Evolutionary conservation across 2,797 vertebrate genomes (phyloP).

Genomic region (Garrulus glandarius): DNA sequence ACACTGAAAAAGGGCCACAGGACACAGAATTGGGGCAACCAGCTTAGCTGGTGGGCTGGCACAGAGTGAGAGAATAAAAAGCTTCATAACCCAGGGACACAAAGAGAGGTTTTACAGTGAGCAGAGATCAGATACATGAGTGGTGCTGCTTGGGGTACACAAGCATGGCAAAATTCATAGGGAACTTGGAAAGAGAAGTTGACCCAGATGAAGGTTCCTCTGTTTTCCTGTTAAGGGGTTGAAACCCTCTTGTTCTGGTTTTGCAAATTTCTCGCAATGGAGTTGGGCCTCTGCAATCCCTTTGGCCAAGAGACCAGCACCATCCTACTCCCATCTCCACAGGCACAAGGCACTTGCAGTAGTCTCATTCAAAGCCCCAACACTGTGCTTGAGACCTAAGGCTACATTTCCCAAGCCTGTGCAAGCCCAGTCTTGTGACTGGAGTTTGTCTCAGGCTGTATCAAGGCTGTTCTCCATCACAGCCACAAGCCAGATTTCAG

Average conservation of each 20-base stretch:
- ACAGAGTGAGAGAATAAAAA: neutral
- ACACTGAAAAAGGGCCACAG: neutral
- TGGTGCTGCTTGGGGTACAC: neutral
- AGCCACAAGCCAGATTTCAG: neutral
- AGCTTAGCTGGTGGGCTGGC: neutral
- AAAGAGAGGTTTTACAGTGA: neutral
- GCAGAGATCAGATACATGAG: fast-evolving
- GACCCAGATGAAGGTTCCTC: neutral
- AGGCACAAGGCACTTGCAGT: neutral
- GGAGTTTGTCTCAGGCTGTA: neutral
- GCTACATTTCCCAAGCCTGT: neutral
- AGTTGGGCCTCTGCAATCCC: neutral
- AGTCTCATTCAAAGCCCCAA: neutral
- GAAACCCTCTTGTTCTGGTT: neutral
- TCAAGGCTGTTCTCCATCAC: neutral
- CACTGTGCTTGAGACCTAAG: neutral
- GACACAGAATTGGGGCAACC: neutral
- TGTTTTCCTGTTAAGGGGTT: neutral
- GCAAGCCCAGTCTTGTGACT: neutral
- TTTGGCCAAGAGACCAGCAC: neutral
- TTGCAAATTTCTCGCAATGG: neutral
- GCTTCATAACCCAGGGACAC: neutral
- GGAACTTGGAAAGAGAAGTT: neutral
- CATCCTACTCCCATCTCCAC: neutral
- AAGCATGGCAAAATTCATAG: neutral